Evolutionary conservation across 2,888 invertebrate genomes (phyloP), one percentile per base, ranked within the genome.

Genomic region (Cephus nigrinus): DNA sequence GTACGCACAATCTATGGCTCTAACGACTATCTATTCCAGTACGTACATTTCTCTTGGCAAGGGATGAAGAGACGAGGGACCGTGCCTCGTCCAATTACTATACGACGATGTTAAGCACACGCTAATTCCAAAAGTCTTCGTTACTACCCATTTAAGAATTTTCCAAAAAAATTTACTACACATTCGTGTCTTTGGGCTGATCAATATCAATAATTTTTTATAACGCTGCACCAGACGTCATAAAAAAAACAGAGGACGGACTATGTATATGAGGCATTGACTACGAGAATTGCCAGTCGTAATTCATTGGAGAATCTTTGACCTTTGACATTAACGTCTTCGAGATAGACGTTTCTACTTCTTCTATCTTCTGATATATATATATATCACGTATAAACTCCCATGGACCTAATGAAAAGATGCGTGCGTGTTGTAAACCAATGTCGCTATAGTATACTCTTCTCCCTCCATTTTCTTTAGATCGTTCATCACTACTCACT

Each of bases 291-390:
- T 23, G 23, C 55, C 55, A 55, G 23, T 55, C 23, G 12, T 33
- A 31, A 32, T 71, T 71, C 32, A 30, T 71, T 33, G 12, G 73
- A 75, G 79, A 81, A 85, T 80, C 81, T 82, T 82, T 84, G 83
- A 80, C 76, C 83, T 83, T 78, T 83, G 84, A 81, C 80, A 82
- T 74, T 71, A 34, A 34, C n/a, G 12, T 55, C 30, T 40, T 23
- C 11, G 68, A 31, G 35, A 74, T 79, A 68, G 69, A 74, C 72
- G 23, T 9, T 55, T 55, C 23, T 23, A 55, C 23, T 55, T 55
- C 23, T 55, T 55, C 9, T 23, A 55, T 55, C 55, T 23, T 23
- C 55, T 9, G 2, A 2, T 55, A 55, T 55, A 55, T 55, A 31
- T 31, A 31, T 31, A 23, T 23, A 55, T 23, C 15, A 55, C 23